Conservation (phyloP, 2,888 invertebrate genomes). For the Heliconius erato region DNA sequence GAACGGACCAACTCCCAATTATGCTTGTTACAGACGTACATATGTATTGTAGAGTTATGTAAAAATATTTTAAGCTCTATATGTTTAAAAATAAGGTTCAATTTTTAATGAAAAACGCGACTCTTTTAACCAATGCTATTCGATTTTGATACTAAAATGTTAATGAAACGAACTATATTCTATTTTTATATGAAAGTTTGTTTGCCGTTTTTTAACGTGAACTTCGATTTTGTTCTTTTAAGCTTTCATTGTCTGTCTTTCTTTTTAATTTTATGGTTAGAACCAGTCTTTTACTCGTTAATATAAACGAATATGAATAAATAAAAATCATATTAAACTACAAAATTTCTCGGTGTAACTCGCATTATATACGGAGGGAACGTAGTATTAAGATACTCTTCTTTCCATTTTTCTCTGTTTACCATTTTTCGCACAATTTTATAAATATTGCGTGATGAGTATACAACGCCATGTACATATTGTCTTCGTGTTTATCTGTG, state of each 20-base stretch:
- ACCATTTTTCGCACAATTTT: no score
- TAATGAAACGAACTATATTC: conserved; percentile 27
- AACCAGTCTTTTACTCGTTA: no score
- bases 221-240: conserved; percentile 17
- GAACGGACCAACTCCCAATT: conserved; percentile 50
- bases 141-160: conserved; percentile 30
- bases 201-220: conserved; percentile 8
- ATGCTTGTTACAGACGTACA: conserved; percentile 44
- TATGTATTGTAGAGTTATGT: conserved; percentile 31
- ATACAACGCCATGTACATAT: no score
- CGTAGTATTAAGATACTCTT: no score
- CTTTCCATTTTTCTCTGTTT: no score
- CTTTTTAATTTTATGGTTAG: not conserved
- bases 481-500: no score
- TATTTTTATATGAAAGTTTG: conserved; percentile 28
- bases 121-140: conserved; percentile 2
- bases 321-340: not conserved
- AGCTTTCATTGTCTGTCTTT: not conserved
- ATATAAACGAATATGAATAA: not conserved
- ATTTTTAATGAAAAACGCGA: not conserved
- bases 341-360: not conserved
- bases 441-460: no score
- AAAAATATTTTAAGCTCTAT: conserved; percentile 9
- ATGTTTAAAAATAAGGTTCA: not conserved
- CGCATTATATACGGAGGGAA: no score